A percentile compares a stretch with the other conserved stretches of the same genome.
phyloP scores from a whole-genome alignment of 2,797 vertebrate species.

The Ficedula albicollis region DNA sequence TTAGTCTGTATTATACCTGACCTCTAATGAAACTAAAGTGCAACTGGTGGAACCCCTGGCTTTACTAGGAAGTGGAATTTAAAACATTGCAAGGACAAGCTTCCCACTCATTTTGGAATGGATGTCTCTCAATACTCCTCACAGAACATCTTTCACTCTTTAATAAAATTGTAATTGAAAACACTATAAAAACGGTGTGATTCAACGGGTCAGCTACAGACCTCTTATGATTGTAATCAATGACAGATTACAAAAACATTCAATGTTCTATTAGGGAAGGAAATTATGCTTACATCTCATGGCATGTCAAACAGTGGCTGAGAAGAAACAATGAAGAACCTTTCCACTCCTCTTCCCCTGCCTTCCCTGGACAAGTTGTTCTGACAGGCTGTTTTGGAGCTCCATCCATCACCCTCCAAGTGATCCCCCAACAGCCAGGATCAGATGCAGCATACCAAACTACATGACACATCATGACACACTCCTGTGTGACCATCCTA shows the following conservation, averaged over 20 bases:
- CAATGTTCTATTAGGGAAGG: not conserved
- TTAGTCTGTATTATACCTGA: not conserved
- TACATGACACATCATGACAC: constrained; percentile 1
- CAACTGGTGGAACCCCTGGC: not conserved
- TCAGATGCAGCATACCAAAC: constrained; percentile 24
- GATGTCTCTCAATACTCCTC: not conserved
- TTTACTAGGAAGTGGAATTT: not conserved
- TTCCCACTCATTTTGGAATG: not conserved
- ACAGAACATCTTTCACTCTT: not conserved
- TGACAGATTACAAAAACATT: constrained; percentile 29
- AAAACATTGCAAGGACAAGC: not conserved
- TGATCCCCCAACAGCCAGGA: not conserved
- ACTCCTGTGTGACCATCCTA: not conserved
- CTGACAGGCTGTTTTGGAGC: not conserved
- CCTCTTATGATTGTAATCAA: not conserved
- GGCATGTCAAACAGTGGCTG: constrained; percentile 25
- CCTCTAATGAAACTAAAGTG: not conserved
- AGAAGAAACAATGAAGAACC: not conserved
- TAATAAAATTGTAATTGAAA: constrained; percentile 33
- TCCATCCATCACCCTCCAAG: constrained; percentile 12
- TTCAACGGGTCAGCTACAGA: not conserved
- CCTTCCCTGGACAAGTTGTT: not conserved
- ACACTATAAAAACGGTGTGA: not conserved
- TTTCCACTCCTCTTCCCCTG: not conserved
- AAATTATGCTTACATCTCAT: constrained; percentile 16